Percentiles rank a stretch among this genome's conserved stretches.
Conservation (phyloP, 2,888 invertebrate genomes). For the Drosophila lacicola region DNA sequence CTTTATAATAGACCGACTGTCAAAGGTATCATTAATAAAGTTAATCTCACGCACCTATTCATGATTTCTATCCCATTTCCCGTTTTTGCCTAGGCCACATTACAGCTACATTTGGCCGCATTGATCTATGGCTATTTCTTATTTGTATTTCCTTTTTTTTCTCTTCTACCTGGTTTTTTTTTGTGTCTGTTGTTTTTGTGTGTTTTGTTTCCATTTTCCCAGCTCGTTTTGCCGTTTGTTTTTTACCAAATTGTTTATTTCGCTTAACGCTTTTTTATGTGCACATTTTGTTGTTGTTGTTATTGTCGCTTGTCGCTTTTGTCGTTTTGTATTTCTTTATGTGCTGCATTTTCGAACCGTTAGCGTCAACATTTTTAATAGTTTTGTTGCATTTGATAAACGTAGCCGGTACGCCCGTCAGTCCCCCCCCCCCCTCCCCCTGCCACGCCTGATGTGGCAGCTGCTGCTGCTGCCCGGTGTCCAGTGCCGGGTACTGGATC, state of each 20-base stretch:
- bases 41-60: conserved; percentile 50
- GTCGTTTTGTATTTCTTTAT: conserved; percentile 48
- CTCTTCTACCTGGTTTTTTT: conserved; percentile 14
- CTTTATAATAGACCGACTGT: conserved; percentile 31
- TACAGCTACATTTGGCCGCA: conserved; percentile 53
- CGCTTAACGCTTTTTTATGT: conserved; percentile 45
- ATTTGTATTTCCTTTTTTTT: conserved; percentile 7
- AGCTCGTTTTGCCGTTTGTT: conserved; percentile 52
- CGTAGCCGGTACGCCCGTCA: conserved; percentile 23
- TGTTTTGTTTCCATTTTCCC: conserved; percentile 35
- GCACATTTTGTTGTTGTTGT: conserved; percentile 43
- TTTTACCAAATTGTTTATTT: conserved; percentile 54
- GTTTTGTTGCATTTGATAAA: conserved; percentile 69
- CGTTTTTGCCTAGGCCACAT: conserved; percentile 45
- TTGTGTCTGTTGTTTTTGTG: conserved; percentile 4
- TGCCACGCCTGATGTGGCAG: conserved; percentile 2
- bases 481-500: conserved; percentile 38
- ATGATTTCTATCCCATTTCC: conserved; percentile 54
- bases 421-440: background rate
- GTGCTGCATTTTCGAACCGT: conserved; percentile 74
- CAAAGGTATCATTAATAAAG: conserved; percentile 55
- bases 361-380: conserved; percentile 69
- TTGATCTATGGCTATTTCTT: conserved; percentile 39
- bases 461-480: conserved; percentile 34
- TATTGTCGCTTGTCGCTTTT: conserved; percentile 15